Evolutionary conservation across 1,140 invertebrate species (phyloP).

Genomic region (Grapholita molesta): DNA sequence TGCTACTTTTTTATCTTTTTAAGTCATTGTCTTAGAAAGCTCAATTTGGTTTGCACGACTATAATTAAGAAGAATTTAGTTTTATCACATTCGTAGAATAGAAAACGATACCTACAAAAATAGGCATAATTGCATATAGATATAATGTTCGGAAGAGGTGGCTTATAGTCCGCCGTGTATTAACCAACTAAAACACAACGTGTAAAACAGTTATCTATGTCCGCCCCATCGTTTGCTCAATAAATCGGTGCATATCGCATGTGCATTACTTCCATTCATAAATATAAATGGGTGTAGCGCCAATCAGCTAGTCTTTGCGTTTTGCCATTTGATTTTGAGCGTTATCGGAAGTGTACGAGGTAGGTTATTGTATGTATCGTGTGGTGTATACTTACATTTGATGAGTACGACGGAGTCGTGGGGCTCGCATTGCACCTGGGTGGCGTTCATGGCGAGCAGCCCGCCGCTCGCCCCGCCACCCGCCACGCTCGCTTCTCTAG

Average conservation of each 20-base stretch:
- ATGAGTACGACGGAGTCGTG: conserved; percentile 74
- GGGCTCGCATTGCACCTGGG: conserved; percentile 74
- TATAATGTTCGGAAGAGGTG: not conserved
- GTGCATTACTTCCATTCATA: not conserved
- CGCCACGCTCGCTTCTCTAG: conserved; percentile 64
- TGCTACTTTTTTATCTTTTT: not conserved
- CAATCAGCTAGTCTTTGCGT: not conserved
- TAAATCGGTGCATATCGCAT: not conserved
- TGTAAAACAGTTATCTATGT: not conserved
- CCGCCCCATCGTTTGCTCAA: not conserved
- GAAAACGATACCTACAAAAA: no score
- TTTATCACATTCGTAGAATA: no score
- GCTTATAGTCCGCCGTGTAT: not conserved
- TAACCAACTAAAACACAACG: not conserved
- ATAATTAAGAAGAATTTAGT: no score
- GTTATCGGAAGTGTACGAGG: not conserved
- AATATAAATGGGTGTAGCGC: not conserved
- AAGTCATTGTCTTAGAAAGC: not conserved
- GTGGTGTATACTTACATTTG: conserved; percentile 62
- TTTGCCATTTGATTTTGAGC: not conserved
- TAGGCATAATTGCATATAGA: no score
- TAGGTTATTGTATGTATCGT: not conserved
- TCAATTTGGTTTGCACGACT: no score
- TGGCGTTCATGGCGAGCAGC: conserved; percentile 76
- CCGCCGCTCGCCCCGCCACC: conserved; percentile 69